Evolutionary conservation across 1,140 invertebrate genomes (phyloP).

Genomic region (Contarinia nasturtii): DNA sequence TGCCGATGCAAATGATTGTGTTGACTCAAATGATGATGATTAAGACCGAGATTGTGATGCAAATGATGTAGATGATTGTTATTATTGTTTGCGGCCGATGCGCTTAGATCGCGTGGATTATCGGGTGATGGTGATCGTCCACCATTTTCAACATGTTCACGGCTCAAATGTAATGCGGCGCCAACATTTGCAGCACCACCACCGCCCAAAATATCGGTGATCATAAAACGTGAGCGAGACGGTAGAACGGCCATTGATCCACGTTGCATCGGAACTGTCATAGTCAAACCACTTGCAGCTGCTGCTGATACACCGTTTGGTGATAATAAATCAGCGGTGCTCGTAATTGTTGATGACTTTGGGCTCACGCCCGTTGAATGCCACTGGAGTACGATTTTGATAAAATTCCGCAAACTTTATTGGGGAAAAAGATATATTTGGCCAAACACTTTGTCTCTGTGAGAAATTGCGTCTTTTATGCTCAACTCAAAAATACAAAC

Average conservation of each 20-base stretch:
- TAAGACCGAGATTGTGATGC: constrained; percentile 5
- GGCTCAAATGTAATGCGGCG: constrained; percentile 4
- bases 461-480: background rate
- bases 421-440: background rate
- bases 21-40: constrained; percentile 12
- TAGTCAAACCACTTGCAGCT: constrained; percentile 16
- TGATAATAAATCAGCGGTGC: constrained; percentile 14
- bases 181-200: constrained; percentile 23
- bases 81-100: background rate
- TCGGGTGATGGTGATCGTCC: constrained; percentile 18
- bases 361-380: constrained; percentile 3
- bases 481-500: too few relatives aligned
- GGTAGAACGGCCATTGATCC: constrained; percentile 27
- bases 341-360: constrained; percentile 7
- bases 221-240: constrained; percentile 55
- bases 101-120: constrained; percentile 9
- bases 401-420: background rate
- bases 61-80: constrained; percentile 6
- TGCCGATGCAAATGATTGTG: constrained; percentile 8
- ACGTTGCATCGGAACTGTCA: constrained; percentile 26
- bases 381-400: constrained; percentile 5
- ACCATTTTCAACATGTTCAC: background rate
- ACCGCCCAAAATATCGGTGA: constrained; percentile 52
- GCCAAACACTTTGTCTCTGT: background rate
- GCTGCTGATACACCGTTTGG: constrained; percentile 11